Evolutionary conservation across 2,888 invertebrate genomes (phyloP).

Genomic region (Timandra comae): DNA sequence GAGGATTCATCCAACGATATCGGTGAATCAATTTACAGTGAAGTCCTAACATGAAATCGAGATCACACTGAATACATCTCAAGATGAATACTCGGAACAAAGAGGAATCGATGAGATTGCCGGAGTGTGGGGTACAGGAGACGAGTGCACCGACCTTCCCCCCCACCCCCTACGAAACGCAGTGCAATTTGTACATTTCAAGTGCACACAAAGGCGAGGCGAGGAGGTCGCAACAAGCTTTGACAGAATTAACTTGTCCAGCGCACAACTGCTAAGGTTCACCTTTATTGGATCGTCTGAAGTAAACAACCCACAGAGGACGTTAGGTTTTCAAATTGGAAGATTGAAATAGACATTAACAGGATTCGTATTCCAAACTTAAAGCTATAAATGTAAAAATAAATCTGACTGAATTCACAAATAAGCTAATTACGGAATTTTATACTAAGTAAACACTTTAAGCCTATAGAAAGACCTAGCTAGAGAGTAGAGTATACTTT

Average conservation of each 20-base stretch:
- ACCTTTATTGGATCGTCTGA: slow-evolving; percentile 63
- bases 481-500: no score
- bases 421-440: no score
- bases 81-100: slow-evolving; percentile 72
- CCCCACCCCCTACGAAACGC: slow-evolving; percentile 56
- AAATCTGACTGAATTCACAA: slow-evolving; percentile 1
- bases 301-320: slow-evolving; percentile 14
- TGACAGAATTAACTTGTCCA: slow-evolving; percentile 76
- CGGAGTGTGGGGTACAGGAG: slow-evolving; percentile 52
- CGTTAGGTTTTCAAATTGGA: neutral
- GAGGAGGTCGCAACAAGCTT: slow-evolving; percentile 70
- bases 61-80: slow-evolving; percentile 64
- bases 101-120: slow-evolving; percentile 71
- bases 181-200: slow-evolving; percentile 77
- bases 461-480: no score
- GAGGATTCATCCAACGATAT: no score
- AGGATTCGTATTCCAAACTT: slow-evolving; percentile 1
- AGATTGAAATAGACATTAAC: neutral
- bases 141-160: slow-evolving; percentile 67
- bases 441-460: no score
- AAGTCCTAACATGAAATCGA: slow-evolving; percentile 63
- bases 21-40: slow-evolving; percentile 38
- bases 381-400: neutral
- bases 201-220: slow-evolving; percentile 74
- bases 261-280: slow-evolving; percentile 54